Evolutionary conservation across 2,888 invertebrate species (phyloP).

Genomic region (Cheilosia vulpina): DNA sequence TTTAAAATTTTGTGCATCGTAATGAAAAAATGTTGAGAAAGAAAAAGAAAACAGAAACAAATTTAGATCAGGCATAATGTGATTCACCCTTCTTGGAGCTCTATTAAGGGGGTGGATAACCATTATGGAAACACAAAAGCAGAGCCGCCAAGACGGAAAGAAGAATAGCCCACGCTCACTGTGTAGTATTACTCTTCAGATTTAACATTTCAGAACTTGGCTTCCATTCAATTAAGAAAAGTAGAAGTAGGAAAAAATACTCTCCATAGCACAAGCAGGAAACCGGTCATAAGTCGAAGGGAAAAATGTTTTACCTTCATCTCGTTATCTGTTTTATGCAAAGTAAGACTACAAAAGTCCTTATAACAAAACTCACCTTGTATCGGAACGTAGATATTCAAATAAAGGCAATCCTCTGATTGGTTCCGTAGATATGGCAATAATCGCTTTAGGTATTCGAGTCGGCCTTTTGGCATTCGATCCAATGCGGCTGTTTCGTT

Average conservation of each 20-base stretch:
- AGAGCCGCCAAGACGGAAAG: neutral
- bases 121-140: conserved; percentile 20
- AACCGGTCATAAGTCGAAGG: conserved; percentile 18
- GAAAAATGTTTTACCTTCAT: conserved; percentile 17
- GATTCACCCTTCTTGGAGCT: conserved; percentile 44
- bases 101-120: conserved; percentile 1
- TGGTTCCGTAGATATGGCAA: conserved; percentile 94
- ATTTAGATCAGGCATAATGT: conserved; percentile 54
- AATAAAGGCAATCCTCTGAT: conserved; percentile 98
- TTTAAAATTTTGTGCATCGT: conserved; percentile 6
- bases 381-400: conserved; percentile 98
- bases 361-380: conserved; percentile 88
- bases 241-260: conserved; percentile 5
- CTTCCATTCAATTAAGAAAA: conserved; percentile 59
- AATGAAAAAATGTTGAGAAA: conserved; percentile 13
- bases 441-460: conserved; percentile 94
- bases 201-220: conserved; percentile 54
- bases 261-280: conserved; percentile 25
- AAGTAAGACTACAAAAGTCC: neutral
- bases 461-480: conserved; percentile 94
- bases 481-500: conserved; percentile 93
- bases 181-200: conserved; percentile 26
- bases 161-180: conserved; percentile 8
- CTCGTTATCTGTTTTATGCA: conserved; percentile 16
- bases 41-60: conserved; percentile 4